Base-by-base conservation (phyloP, 2,113 vertebrate species). In the Ammodramus savannarum region DNA sequence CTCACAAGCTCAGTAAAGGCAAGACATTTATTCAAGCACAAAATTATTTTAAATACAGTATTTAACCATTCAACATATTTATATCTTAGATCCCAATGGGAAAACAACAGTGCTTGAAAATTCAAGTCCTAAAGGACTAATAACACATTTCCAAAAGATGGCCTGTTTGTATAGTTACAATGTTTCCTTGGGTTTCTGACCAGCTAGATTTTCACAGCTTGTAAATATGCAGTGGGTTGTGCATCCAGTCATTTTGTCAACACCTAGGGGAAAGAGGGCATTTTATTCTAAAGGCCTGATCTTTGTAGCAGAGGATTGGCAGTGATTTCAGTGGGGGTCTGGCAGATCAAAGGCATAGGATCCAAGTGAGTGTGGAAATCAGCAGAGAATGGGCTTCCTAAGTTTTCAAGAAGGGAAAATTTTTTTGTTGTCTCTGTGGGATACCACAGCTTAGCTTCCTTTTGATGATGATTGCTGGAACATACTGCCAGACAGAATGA, bases 151-250 rank as follows among this genome's bases (percentile, higher is more conserved):
- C 49, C 23, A 44, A 79, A 93, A 91, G 62, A 61, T 94, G 71
- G 8, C 31, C n/a, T 68, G 91, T 94, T 96, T 94, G 89, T 95
- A 58, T 87, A 95, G 93, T 79, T 90, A 81, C 71, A 84, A 20
- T 43, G 16, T 34, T 82, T 62, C 36, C 77, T 76, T 55, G 57
- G 22, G 25, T 48, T 90, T 93, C 84, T 89, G 89, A 72, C 89
- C 71, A n/a, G 73, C 43, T 74, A 34, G 44, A 49, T 91, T 92
- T 92, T 90, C 66, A 57, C 44, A 58, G 73, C 69, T 65, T 87
- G 73, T 75, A 87, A 87, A 89, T 91, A 51, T 36, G 44, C 57
- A 61, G 25, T 44, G 49, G 19, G 44, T 93, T 92, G 32, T 61
- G 49, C 67, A 71, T 80, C 85, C 71, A 82, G 5, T 52, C 36